These are phyloP conservation scores for Bombus vancouverensis DNA, from an alignment of 1,140 invertebrate species.

Conservation along the genomic window DNA sequence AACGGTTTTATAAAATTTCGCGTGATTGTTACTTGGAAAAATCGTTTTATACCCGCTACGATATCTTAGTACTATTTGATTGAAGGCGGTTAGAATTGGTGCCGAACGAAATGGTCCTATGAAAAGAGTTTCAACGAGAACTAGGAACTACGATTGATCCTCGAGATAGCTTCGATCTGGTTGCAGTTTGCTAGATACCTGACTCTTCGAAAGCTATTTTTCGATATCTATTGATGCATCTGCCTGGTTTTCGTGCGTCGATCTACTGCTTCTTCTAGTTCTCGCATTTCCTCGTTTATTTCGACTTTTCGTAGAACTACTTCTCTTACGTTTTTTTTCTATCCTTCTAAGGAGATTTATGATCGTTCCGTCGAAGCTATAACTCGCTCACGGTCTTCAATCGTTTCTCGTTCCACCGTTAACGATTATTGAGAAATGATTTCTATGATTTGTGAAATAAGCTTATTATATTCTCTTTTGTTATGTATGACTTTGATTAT, in stretches of 20 bases:
- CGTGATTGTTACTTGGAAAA: conserved; percentile 4
- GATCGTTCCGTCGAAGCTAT: background rate
- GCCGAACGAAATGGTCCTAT: conserved; percentile 46
- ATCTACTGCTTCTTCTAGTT: background rate
- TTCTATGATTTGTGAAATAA: background rate
- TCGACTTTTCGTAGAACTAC: background rate
- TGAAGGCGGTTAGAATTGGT: conserved; percentile 41
- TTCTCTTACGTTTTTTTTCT: too few species aligned
- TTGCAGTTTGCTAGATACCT: conserved; percentile 50
- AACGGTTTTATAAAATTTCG: conserved; percentile 18
- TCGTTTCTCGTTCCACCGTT: background rate
- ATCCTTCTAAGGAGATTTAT: background rate
- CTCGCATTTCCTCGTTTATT: conserved; percentile 13
- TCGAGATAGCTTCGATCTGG: conserved; percentile 48
- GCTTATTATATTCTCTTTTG: background rate
- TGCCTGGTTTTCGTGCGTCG: background rate
- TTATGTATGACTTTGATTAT: too few species aligned
- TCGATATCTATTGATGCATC: conserved; percentile 55
- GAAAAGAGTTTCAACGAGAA: conserved; percentile 39
- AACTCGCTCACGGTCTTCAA: background rate
- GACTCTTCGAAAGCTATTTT: conserved; percentile 51
- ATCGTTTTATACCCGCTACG: conserved; percentile 28
- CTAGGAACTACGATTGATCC: conserved; percentile 45
- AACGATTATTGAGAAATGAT: background rate
- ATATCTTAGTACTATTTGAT: conserved; percentile 48